Evolutionary conservation across 1,140 invertebrate species (phyloP).

Genomic region (Manduca sexta): DNA sequence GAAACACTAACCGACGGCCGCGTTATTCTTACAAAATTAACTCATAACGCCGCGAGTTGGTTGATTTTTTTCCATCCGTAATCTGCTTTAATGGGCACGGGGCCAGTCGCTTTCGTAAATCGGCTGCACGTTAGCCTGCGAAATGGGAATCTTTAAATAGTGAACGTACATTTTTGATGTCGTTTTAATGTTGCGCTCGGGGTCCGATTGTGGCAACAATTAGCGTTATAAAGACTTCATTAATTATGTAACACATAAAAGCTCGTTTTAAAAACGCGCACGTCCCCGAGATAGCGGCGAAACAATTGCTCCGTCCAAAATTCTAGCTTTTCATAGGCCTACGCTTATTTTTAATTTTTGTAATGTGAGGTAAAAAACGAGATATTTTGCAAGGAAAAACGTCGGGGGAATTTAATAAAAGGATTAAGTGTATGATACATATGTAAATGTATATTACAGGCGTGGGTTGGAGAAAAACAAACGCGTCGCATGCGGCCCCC

Average conservation of each 20-base stretch:
- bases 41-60: constrained; percentile 66
- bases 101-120: constrained; percentile 66
- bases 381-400: constrained; percentile 30
- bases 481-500: constrained; percentile 43
- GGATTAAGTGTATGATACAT: constrained; percentile 49
- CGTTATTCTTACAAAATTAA: constrained; percentile 72
- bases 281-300: constrained; percentile 21
- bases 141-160: constrained; percentile 70
- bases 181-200: constrained; percentile 58
- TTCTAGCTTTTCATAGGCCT: constrained; percentile 6
- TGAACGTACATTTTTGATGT: constrained; percentile 67
- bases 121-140: constrained; percentile 60
- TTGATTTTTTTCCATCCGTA: constrained; percentile 62
- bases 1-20: constrained; percentile 60
- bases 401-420: constrained; percentile 49
- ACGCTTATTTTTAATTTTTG: constrained; percentile 18
- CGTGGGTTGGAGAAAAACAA: constrained; percentile 56
- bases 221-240: constrained; percentile 67
- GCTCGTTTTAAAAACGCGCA: constrained; percentile 33
- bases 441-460: constrained; percentile 45
- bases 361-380: constrained; percentile 21
- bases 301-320: constrained; percentile 6
- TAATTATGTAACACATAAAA: constrained; percentile 56
- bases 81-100: constrained; percentile 67
- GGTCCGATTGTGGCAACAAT: constrained; percentile 62